Conservation (phyloP, 2,797 vertebrate genomes). For the Sebastes kiyomatsui region DNA sequence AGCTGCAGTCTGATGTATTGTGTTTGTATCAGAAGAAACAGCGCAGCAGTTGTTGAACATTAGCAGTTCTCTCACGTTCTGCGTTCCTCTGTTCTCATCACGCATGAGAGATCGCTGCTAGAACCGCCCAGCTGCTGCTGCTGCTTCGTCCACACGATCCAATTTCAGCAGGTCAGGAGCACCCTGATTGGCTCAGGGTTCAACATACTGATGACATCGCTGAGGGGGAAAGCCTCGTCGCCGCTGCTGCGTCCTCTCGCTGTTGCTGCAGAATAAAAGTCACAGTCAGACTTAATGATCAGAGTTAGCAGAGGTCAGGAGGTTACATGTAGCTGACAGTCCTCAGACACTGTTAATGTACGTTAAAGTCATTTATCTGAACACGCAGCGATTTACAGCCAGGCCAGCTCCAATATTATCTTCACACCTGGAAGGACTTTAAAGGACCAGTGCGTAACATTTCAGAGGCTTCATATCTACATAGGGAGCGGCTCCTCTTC, state of each 20-base stretch:
- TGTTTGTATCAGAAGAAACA: neutral
- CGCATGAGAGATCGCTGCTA: neutral
- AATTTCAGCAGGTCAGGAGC: slow-evolving; percentile 39
- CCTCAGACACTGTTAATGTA: neutral
- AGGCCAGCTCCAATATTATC: neutral
- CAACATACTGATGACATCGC: slow-evolving; percentile 25
- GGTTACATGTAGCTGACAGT: neutral
- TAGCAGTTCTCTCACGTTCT: slow-evolving; percentile 14
- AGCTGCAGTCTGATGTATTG: neutral
- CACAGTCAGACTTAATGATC: neutral
- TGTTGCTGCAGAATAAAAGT: neutral
- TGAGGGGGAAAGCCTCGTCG: neutral
- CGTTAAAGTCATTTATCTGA: neutral
- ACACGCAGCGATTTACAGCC: neutral
- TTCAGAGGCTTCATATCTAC: too few relatives aligned
- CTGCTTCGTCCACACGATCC: neutral
- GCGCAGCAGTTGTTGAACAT: neutral
- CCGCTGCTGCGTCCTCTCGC: neutral
- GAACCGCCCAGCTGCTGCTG: neutral
- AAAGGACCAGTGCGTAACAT: too few relatives aligned
- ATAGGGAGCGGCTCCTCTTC: too few relatives aligned
- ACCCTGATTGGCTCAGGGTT: neutral
- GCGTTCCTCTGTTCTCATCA: neutral
- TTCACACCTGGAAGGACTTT: neutral
- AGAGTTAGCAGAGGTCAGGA: slow-evolving; percentile 1